Percentiles rank a stretch among this genome's conserved stretches.
Conservation (phyloP, 2,888 invertebrate species). For the Tenthredo notha region DNA sequence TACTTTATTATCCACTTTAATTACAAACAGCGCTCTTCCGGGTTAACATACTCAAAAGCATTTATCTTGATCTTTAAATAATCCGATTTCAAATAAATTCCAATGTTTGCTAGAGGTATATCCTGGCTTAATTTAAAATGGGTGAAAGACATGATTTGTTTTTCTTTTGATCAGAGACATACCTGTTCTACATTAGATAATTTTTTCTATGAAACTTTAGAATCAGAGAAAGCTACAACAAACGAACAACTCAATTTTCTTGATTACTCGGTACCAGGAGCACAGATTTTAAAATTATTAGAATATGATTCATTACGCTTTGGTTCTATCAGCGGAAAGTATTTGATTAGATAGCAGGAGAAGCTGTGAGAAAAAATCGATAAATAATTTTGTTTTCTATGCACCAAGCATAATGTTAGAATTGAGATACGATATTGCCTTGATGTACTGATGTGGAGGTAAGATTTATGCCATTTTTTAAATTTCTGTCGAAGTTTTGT, state of each 20-base stretch:
- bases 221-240: background rate
- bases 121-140: background rate
- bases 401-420: conserved; percentile 2
- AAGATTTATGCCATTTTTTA: background rate
- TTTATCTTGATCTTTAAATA: background rate
- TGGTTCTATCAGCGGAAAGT: background rate
- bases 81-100: background rate
- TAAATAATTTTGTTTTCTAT: background rate
- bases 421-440: conserved; percentile 35
- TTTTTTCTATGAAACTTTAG: background rate
- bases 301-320: background rate
- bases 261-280: background rate
- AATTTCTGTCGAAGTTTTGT: background rate
- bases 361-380: background rate
- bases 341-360: background rate
- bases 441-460: conserved; percentile 14
- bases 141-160: background rate
- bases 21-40: background rate
- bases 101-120: background rate
- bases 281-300: background rate
- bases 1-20: background rate
- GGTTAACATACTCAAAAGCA: background rate
- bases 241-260: background rate
- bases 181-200: background rate
- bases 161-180: background rate